phyloP scores from a whole-genome alignment of 2,113 vertebrate species.

The Siphamia tubifer region DNA sequence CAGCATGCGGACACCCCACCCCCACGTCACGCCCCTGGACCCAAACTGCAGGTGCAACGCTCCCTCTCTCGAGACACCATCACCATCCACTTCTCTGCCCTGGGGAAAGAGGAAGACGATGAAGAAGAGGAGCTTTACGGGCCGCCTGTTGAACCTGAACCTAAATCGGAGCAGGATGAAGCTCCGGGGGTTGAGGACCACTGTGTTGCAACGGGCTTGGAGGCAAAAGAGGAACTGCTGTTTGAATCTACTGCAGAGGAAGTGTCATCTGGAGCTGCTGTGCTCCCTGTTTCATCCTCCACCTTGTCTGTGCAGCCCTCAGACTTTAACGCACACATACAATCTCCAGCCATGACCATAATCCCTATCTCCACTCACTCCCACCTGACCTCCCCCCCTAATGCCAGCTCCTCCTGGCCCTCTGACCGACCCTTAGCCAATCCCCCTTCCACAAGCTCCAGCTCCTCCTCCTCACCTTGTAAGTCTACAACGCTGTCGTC shows the following conservation, averaged over 20 bases:
- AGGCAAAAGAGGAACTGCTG: slow-evolving; percentile 91
- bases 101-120: slow-evolving; percentile 96
- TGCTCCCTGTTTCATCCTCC: slow-evolving; percentile 61
- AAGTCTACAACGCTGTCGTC: slow-evolving; percentile 81
- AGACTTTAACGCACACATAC: slow-evolving; percentile 51
- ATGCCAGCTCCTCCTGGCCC: slow-evolving; percentile 81
- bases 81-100: slow-evolving; percentile 97
- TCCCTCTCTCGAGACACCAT: slow-evolving; percentile 95
- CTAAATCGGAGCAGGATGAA: background rate
- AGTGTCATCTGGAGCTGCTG: slow-evolving; percentile 67
- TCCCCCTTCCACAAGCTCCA: slow-evolving; percentile 40
- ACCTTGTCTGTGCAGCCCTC: slow-evolving; percentile 51
- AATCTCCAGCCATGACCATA: slow-evolving; percentile 80
- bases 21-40: slow-evolving; percentile 81
- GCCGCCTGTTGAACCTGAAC: slow-evolving; percentile 44
- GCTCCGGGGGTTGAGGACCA: slow-evolving; percentile 80
- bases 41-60: slow-evolving; percentile 96
- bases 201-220: slow-evolving; percentile 85
- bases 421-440: slow-evolving; percentile 69
- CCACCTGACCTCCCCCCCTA: slow-evolving; percentile 73
- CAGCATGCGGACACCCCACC: slow-evolving; percentile 87
- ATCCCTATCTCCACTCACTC: slow-evolving; percentile 60
- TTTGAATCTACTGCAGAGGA: slow-evolving; percentile 67
- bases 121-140: slow-evolving; percentile 91
- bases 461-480: slow-evolving; percentile 88